These are phyloP conservation scores for Pentalonia nigronervosa DNA, from an alignment of 1,140 invertebrate genomes.

Conservation along the genomic window DNA sequence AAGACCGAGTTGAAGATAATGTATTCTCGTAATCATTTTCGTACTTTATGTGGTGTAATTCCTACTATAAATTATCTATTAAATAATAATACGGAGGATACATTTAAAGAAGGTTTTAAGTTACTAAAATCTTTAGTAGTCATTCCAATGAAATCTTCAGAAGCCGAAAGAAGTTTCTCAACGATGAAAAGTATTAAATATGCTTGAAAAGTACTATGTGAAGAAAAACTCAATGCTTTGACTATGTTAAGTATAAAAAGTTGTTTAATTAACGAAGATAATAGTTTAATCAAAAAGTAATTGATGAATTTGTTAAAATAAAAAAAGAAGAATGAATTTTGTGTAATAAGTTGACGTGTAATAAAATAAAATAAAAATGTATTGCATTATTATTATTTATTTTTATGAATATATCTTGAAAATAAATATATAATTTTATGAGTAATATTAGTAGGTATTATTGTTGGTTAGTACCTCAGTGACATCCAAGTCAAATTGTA, in stretches of 20 bases:
- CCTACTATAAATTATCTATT: conserved; percentile 16
- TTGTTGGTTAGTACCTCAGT: no score
- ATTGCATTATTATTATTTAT: no score
- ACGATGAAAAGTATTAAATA: conserved; percentile 60
- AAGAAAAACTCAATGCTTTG: conserved; percentile 59
- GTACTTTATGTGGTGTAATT: not conserved
- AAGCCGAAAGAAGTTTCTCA: conserved; percentile 60
- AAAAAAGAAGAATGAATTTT: not conserved
- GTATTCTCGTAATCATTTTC: conserved; percentile 30
- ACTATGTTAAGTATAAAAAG: not conserved
- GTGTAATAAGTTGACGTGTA: not conserved
- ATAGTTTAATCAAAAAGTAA: not conserved
- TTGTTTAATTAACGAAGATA: not conserved
- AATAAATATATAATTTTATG: no score
- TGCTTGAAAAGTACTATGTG: conserved; percentile 59
- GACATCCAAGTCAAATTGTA: no score
- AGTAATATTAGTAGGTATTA: no score
- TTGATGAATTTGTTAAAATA: not conserved
- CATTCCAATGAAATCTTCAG: conserved; percentile 60
- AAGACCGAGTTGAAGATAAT: conserved; percentile 10
- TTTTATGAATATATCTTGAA: no score
- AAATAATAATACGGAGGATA: conserved; percentile 58
- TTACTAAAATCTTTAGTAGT: conserved; percentile 60
- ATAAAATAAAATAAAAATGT: no score
- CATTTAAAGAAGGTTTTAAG: conserved; percentile 61